Evolutionary conservation across 2,113 vertebrate genomes (phyloP).

Genomic region (Crotalus horridus): DNA sequence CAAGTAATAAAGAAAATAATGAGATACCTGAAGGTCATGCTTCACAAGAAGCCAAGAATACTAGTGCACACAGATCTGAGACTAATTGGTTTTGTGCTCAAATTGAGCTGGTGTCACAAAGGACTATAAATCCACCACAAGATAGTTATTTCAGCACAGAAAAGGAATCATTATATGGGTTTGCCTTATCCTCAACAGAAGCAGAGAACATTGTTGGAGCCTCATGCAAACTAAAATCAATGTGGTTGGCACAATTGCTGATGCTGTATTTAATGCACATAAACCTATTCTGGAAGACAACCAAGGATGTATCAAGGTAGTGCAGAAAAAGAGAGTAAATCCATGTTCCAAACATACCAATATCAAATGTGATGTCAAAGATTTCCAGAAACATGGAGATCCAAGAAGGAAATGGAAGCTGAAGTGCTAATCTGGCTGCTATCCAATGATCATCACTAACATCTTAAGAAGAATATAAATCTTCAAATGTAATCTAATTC

Average conservation of each 20-base stretch:
- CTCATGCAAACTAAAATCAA: not conserved
- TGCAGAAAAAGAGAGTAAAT: not conserved
- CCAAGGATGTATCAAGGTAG: not conserved
- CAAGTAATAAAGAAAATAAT: not conserved
- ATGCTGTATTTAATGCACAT: not conserved
- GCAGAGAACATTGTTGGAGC: not conserved
- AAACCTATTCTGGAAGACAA: not conserved
- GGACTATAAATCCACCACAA: not conserved
- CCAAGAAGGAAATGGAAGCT: not conserved
- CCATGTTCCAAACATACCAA: not conserved
- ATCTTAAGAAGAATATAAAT: not conserved
- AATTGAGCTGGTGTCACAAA: not conserved
- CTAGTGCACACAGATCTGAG: not conserved
- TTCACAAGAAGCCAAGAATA: not conserved
- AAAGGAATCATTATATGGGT: not conserved
- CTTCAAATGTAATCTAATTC: not conserved
- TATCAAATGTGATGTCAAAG: not conserved
- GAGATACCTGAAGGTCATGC: not conserved
- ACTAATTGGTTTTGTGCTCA: not conserved
- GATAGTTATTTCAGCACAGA: not conserved
- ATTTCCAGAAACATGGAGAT: not conserved
- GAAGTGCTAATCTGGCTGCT: not conserved
- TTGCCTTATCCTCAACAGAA: not conserved
- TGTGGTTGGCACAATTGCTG: not conserved
- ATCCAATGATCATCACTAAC: not conserved